Evolutionary conservation across 2,888 invertebrate genomes (phyloP).

Genomic region (Yponomeuta malinellus): DNA sequence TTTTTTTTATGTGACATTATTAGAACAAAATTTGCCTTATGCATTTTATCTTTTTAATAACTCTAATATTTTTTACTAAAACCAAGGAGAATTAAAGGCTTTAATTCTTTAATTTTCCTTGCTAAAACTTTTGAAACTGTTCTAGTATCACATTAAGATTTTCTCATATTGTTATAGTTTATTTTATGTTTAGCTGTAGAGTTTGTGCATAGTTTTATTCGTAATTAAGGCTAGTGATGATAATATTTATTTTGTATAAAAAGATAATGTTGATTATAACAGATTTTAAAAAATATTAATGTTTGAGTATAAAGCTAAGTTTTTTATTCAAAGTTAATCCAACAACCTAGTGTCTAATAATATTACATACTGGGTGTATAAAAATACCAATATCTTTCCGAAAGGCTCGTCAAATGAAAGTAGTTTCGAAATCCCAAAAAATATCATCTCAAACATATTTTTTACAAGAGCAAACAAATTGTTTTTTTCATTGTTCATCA

Average conservation of each 20-base stretch:
- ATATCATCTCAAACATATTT: too few species aligned
- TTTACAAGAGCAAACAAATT: too few species aligned
- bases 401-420: too few species aligned
- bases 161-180: neutral
- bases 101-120: too few species aligned
- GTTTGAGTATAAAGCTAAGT: neutral
- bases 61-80: neutral
- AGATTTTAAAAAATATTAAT: neutral
- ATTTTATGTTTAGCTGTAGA: neutral
- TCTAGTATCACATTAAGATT: neutral
- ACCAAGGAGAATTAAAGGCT: neutral
- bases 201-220: slow-evolving; percentile 16
- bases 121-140: neutral
- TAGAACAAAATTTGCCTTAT: too few species aligned
- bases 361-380: too few species aligned
- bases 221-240: slow-evolving; percentile 60
- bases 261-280: neutral
- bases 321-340: neutral
- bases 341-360: too few species aligned
- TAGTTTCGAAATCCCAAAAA: too few species aligned
- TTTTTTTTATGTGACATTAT: neutral
- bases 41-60: too few species aligned
- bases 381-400: too few species aligned
- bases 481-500: too few species aligned
- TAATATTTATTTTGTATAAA: slow-evolving; percentile 3